phyloP scores from a whole-genome alignment of 1,140 invertebrate genomes.

The Dendroctonus ponderosae region DNA sequence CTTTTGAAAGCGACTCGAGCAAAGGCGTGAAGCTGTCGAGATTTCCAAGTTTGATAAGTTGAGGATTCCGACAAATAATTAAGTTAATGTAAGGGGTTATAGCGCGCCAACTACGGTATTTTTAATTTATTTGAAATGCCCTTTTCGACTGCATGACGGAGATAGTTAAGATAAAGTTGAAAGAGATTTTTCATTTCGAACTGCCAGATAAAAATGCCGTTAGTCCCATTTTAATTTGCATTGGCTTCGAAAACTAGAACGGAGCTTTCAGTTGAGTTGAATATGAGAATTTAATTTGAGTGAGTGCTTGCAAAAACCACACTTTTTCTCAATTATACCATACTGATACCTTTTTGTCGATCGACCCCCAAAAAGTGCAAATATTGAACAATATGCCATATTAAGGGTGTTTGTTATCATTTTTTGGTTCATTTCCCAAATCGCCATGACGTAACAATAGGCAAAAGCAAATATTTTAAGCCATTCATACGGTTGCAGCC shows the following conservation, averaged over 20 bases:
- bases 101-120: conserved; percentile 5
- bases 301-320: too few species aligned
- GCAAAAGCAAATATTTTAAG: conserved; percentile 23
- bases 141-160: conserved; percentile 3
- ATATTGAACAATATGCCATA: neutral
- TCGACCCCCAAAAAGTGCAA: conserved; percentile 1
- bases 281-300: too few species aligned
- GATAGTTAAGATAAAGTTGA: conserved; percentile 4
- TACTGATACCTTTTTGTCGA: too few species aligned
- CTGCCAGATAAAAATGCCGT: neutral
- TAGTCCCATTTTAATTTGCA: neutral
- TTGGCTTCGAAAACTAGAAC: neutral
- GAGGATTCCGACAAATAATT: conserved; percentile 19
- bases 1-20: neutral
- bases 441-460: conserved; percentile 18
- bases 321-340: too few species aligned
- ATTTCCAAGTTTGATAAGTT: conserved; percentile 11
- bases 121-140: conserved; percentile 24
- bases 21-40: conserved; percentile 20
- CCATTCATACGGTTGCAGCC: conserved; percentile 19
- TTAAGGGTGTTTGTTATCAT: conserved; percentile 4
- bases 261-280: too few species aligned
- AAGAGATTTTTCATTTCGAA: conserved; percentile 4
- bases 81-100: conserved; percentile 27
- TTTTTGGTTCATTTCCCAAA: conserved; percentile 14